phyloP scores from a whole-genome alignment of 2,797 vertebrate species.

The Arremon aurantiirostris region DNA sequence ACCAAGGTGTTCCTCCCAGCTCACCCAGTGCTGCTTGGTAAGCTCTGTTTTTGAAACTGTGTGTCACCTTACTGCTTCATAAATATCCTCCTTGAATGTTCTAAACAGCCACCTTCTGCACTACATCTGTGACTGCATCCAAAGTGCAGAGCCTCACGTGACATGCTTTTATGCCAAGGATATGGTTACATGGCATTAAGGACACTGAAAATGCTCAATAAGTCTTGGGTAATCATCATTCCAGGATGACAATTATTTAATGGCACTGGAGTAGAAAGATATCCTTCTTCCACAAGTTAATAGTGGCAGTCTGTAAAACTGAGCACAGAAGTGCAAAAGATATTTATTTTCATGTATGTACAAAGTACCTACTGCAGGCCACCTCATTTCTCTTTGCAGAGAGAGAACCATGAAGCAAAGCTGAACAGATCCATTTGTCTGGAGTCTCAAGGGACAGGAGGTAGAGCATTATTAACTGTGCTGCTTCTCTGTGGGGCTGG shows the following conservation, averaged over 20 bases:
- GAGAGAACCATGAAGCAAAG: not conserved
- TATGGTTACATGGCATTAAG: not conserved
- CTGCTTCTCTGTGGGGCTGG: not conserved
- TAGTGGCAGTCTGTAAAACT: not conserved
- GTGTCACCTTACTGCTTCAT: not conserved
- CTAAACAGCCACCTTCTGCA: not conserved
- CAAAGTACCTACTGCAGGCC: not conserved
- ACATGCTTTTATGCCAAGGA: not conserved
- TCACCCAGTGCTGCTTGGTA: not conserved
- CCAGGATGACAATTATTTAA: not conserved
- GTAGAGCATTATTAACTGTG: not conserved
- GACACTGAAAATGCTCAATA: constrained; percentile 3
- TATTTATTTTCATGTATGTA: not conserved
- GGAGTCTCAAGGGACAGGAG: not conserved
- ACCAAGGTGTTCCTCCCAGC: not conserved
- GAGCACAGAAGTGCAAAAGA: not conserved
- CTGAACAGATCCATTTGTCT: constrained; percentile 3
- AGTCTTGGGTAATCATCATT: not conserved
- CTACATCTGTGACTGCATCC: not conserved
- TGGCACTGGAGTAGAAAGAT: not conserved
- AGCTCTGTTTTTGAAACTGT: not conserved
- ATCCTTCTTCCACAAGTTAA: not conserved
- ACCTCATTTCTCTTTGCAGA: not conserved
- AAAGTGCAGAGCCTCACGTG: not conserved
- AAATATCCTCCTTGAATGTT: not conserved